Evolutionary conservation across 2,888 invertebrate species (phyloP).

Genomic region (Euproctis similis): DNA sequence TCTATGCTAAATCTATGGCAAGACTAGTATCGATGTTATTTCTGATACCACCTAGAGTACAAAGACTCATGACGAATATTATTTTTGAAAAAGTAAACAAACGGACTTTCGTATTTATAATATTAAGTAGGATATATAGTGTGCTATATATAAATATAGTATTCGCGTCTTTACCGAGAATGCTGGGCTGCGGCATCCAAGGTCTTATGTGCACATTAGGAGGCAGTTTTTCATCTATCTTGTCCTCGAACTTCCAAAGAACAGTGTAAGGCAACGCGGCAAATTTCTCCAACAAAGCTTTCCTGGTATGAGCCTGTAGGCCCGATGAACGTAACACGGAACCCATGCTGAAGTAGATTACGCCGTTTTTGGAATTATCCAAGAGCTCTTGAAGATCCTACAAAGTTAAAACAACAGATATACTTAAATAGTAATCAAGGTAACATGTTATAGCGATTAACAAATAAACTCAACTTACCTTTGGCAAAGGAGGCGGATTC

Average conservation of each 20-base stretch:
- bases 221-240: slow-evolving; percentile 39
- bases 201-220: slow-evolving; percentile 55
- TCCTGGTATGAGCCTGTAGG: slow-evolving; percentile 24
- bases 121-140: background rate
- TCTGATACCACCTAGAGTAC: too few relatives aligned
- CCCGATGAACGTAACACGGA: slow-evolving; percentile 38
- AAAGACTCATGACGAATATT: too few relatives aligned
- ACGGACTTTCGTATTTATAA: too few relatives aligned
- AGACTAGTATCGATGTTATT: too few relatives aligned
- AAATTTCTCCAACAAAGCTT: slow-evolving; percentile 32
- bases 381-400: slow-evolving; percentile 49
- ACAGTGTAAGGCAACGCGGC: slow-evolving; percentile 46
- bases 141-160: background rate
- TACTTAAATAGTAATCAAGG: background rate
- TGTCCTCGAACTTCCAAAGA: slow-evolving; percentile 69
- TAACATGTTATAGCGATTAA: background rate
- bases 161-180: slow-evolving; percentile 45
- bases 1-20: too few relatives aligned
- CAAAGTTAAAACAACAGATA: background rate
- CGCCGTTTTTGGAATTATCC: slow-evolving; percentile 40
- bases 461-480: slow-evolving; percentile 34
- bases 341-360: slow-evolving; percentile 58
- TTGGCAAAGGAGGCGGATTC: slow-evolving; percentile 32
- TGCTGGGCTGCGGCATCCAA: slow-evolving; percentile 72
- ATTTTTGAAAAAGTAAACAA: background rate